Conservation (phyloP, 2,113 vertebrate species). For the Bujurquina vittata region DNA sequence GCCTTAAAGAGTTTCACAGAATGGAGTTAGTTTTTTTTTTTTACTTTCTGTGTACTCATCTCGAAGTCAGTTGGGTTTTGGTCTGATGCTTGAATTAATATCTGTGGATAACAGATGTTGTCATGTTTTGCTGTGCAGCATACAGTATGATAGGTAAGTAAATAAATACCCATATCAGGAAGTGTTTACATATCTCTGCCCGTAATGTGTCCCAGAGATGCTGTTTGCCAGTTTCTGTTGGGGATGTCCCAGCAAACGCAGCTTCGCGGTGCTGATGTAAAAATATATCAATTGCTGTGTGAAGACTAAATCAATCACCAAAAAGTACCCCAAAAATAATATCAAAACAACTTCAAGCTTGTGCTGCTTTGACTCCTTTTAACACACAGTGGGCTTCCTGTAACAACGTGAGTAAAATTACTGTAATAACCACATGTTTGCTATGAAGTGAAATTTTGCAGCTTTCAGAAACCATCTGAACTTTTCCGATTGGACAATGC, state of each 20-base stretch:
- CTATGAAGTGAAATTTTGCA: too few species aligned
- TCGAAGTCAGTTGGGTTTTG: too few species aligned
- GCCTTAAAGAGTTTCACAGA: not conserved
- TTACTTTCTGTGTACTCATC: not conserved
- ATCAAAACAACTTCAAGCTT: not conserved
- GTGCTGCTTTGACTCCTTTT: too few species aligned
- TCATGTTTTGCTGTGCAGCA: not conserved
- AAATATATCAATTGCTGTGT: too few species aligned
- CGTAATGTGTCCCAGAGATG: not conserved
- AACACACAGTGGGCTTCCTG: too few species aligned
- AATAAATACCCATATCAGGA: not conserved
- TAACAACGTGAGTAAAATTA: too few species aligned
- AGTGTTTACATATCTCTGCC: not conserved
- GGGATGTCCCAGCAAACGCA: not conserved
- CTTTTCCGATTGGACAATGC: too few species aligned
- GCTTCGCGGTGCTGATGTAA: not conserved
- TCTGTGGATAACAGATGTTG: too few species aligned
- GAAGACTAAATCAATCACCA: not conserved
- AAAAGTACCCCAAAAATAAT: not conserved
- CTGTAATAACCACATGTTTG: too few species aligned
- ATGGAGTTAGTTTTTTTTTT: not conserved
- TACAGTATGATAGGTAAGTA: not conserved
- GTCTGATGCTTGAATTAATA: too few species aligned
- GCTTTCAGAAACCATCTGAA: too few species aligned
- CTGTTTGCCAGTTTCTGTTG: not conserved